phyloP scores from a whole-genome alignment of 1,140 invertebrate genomes.

The Drosophila pallidifrons region DNA sequence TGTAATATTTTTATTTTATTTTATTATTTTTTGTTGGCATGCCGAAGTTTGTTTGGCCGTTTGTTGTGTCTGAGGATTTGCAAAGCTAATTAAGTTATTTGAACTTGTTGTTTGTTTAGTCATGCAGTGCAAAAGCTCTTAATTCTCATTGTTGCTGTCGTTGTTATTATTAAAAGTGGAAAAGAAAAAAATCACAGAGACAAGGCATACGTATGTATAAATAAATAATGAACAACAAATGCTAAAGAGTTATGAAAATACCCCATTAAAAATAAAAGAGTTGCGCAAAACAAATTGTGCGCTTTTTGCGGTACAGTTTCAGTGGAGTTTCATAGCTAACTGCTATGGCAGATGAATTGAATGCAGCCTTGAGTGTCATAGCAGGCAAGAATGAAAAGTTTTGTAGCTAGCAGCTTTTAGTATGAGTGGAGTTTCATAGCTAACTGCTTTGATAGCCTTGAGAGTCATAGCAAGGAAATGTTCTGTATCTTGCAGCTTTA shows the following conservation, averaged over 20 bases:
- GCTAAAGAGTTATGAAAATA: slow-evolving; percentile 41
- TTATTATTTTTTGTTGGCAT: slow-evolving; percentile 35
- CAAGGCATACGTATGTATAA: slow-evolving; percentile 1
- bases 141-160: slow-evolving; percentile 35
- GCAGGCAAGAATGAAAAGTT: not conserved
- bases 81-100: slow-evolving; percentile 75
- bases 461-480: too few relatives aligned
- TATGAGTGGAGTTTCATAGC: too few relatives aligned
- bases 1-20: not conserved
- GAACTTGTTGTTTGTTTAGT: slow-evolving; percentile 48
- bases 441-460: too few relatives aligned
- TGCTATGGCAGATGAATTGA: slow-evolving; percentile 5
- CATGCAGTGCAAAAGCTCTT: slow-evolving; percentile 49
- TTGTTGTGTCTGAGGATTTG: slow-evolving; percentile 54
- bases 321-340: slow-evolving; percentile 8
- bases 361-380: slow-evolving; percentile 6
- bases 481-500: too few relatives aligned
- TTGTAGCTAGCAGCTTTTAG: not conserved
- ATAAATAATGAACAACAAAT: slow-evolving; percentile 17
- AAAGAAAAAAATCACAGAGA: not conserved
- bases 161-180: slow-evolving; percentile 8
- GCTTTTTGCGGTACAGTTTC: slow-evolving; percentile 6
- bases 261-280: not conserved
- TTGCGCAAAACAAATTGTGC: slow-evolving; percentile 10
- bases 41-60: slow-evolving; percentile 32